Conservation (phyloP, 2,888 invertebrate species). For the Tortrix viridana region DNA sequence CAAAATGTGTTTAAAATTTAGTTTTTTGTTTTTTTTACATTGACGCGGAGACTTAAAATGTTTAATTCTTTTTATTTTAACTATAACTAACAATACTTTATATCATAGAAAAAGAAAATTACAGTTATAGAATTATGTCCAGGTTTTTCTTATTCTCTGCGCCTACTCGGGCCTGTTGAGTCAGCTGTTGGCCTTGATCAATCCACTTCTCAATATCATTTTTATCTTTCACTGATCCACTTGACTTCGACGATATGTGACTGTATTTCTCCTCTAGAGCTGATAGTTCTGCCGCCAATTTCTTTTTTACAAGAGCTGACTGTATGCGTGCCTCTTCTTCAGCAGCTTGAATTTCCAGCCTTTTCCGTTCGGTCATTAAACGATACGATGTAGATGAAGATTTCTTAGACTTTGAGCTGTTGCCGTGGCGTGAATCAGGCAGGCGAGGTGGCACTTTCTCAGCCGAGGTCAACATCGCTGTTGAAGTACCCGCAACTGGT, state of each 20-base stretch:
- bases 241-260: background rate
- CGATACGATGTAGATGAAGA: background rate
- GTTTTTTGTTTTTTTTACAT: no score
- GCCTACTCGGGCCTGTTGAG: slow-evolving; percentile 6
- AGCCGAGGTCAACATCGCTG: background rate
- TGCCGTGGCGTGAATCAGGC: slow-evolving; percentile 5
- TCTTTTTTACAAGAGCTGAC: no score
- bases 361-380: background rate
- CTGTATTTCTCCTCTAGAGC: background rate
- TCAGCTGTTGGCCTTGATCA: background rate
- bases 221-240: background rate
- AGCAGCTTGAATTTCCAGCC: slow-evolving; percentile 1
- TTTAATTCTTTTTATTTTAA: no score
- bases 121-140: no score
- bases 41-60: no score
- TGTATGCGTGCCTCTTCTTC: background rate
- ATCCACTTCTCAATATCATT: background rate
- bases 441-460: background rate
- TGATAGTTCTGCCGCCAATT: no score
- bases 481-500: slow-evolving; percentile 5
- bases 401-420: background rate
- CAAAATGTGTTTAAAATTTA: no score
- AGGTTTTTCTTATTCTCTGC: no score
- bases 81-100: no score
- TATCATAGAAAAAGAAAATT: no score